Base-by-base conservation (phyloP, 2,113 vertebrate genomes). In the Merops nubicus region DNA sequence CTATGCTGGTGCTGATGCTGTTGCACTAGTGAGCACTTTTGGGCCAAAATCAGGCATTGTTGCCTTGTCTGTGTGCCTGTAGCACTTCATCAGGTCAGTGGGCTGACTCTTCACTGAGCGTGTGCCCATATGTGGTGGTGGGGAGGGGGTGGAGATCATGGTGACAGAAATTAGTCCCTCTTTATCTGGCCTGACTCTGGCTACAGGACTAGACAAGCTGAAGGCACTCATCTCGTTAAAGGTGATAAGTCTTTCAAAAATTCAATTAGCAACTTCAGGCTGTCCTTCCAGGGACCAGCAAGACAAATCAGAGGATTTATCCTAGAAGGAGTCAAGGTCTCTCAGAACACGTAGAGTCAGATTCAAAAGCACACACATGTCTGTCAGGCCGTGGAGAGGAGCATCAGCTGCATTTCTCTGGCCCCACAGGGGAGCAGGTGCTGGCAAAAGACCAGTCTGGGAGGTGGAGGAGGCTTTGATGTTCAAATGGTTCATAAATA, bases 401-500 rank as follows among this genome's bases (percentile, higher is more conserved):
- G 28, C 45, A 77, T 50, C 2, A 5, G 14, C 29, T 1, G 0
- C 2, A 2, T 42, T 75, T 59, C 53, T 68, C 34, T 54, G 50
- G n/a, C 19, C 19, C 17, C 6, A 1, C 0, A 2, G 18, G 13
- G 36, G 4, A 85, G 42, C 0, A 6, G 22, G 22, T 57, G 11
- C 57, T 75, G 74, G 33, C 45, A 72, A 47, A 81, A 64, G 47
- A 18, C 21, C 15, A 43, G 78, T 23, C 18, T 16, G 8, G 31
- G 25, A 60, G 10, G 31, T 4, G 1, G 26, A 79, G 40, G 28
- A 28, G 11, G 5, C 23, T 89, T 89, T 76, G 36, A 25, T 1
- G 0, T 86, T 89, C 0, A 0, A 60, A 38, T 13, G 34, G 20
- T 68, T 79, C 0, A 0, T 72, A 79, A 85, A 15, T 45, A 68